Evolutionary conservation across 1,140 invertebrate species (phyloP), one percentile per base, ranked within the genome.

Genomic region (Pachypeltis micranthus): DNA sequence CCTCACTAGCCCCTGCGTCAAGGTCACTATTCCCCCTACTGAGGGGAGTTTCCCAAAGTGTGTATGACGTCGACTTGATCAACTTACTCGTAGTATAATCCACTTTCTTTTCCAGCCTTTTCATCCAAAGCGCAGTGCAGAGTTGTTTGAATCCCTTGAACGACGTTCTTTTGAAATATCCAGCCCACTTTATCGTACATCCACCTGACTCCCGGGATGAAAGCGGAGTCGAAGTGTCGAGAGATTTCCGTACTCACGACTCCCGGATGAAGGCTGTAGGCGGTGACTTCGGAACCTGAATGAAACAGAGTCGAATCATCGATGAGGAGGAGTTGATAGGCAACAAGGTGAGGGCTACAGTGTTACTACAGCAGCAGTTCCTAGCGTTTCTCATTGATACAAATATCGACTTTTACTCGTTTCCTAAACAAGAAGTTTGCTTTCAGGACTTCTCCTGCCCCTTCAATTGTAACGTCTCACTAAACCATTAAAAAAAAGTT

Each of bases 101-200:
- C 86, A 67, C 80, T 83, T 70, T 83, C 74, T 64, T 81, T 74
- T 1, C 77, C 81, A 65, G 81, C 77, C 63, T 80, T 76, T 63
- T 87, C 84, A 72, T 88, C 85, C 0, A 91, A 71, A 1, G 87
- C 81, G 70, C 90, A 89, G 69, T 89, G 82, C 31, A 94, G 75
- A 1, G 83, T 83, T 0, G 90, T 91, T 73, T 93, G 90, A 12
- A 86, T 86, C 0, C 90, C 90, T 67, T 85, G 79, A 65, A 78
- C 76, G 0, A 80, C 77, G 10, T 74, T 77, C 72, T 88, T 88
- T 31, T 82, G 76, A 55, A 84, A 78, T 14, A 63, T 61, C 1
- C 59, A 2, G 65, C 70, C 74, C 1, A 76, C 28, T 62, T 57
- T 72, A 57, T 56, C 65, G 47, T 59, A 75, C 27, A 88, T 68